These are phyloP conservation scores for Seriola aureovittata DNA, from an alignment of 2,113 vertebrate species.

Conservation along the genomic window DNA sequence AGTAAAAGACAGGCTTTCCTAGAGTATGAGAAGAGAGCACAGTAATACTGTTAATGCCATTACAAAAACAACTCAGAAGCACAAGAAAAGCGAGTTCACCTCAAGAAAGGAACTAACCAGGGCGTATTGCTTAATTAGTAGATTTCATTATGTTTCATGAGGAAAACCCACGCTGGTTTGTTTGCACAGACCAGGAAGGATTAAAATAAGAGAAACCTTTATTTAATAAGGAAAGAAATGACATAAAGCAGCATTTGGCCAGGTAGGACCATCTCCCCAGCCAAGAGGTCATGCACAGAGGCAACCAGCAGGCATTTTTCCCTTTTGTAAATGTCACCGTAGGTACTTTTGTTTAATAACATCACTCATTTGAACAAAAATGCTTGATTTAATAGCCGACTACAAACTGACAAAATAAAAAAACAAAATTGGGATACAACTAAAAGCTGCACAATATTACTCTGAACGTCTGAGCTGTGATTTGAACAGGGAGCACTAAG, in stretches of 20 bases:
- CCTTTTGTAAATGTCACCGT: conserved; percentile 74
- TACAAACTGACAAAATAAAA: conserved; percentile 38
- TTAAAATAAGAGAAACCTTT: conserved; percentile 46
- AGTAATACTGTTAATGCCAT: conserved; percentile 99
- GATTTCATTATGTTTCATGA: conserved; percentile 63
- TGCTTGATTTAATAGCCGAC: conserved; percentile 66
- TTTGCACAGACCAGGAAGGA: conserved; percentile 42
- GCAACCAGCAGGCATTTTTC: conserved; percentile 81
- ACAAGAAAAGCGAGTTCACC: conserved; percentile 64
- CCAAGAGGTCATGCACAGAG: conserved; percentile 82
- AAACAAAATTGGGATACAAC: conserved; percentile 22
- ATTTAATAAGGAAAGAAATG: conserved; percentile 68
- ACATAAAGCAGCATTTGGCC: conserved; percentile 82
- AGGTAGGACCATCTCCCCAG: conserved; percentile 47
- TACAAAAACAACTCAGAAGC: conserved; percentile 84
- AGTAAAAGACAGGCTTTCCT: conserved; percentile 86
- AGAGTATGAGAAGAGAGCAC: conserved; percentile 86
- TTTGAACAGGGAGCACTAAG: conserved; percentile 28
- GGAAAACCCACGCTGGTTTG: conserved; percentile 45
- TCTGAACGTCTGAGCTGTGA: conserved; percentile 24
- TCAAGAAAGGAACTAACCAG: conserved; percentile 61
- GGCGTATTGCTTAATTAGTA: conserved; percentile 82
- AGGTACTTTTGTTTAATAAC: conserved; percentile 61
- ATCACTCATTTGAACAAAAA: conserved; percentile 72
- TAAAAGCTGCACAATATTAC: conserved; percentile 46